phyloP scores from a whole-genome alignment of 2,888 invertebrate species.

The Platypus cylindrus region DNA sequence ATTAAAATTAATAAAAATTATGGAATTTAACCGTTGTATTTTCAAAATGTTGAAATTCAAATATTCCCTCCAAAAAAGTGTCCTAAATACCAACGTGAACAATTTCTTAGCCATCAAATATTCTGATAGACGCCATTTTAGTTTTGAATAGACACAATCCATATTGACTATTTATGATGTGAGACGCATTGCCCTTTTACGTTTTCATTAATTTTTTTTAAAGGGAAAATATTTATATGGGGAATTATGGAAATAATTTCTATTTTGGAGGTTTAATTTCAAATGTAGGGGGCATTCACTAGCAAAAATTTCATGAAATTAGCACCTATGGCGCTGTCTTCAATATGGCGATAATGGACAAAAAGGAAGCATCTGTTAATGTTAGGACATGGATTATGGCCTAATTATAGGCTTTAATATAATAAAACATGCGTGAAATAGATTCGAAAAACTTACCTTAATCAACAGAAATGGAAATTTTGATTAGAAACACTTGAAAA shows the following conservation, averaged over 20 bases:
- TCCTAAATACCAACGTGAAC: not conserved
- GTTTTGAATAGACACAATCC: constrained; percentile 11
- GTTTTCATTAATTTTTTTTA: no score
- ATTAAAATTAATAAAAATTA: no score
- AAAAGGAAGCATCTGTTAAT: no score
- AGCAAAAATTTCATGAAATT: constrained; percentile 53
- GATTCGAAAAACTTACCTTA: not conserved
- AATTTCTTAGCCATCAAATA: not conserved
- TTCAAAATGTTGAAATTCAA: no score
- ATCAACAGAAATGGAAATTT: not conserved
- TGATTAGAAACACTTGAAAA: constrained; percentile 4
- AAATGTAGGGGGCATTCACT: constrained; percentile 51
- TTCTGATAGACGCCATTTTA: constrained; percentile 12
- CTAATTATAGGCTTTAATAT: no score
- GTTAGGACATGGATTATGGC: no score
- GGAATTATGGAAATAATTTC: constrained; percentile 1
- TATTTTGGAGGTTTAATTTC: constrained; percentile 12
- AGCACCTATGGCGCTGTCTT: constrained; percentile 58
- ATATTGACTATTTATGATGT: no score
- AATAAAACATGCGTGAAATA: no score
- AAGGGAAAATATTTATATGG: no score
- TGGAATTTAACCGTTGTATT: no score
- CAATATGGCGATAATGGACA: constrained; percentile 25
- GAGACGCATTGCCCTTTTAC: no score
- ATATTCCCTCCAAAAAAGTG: constrained; percentile 7